Base-by-base conservation (phyloP, 2,888 invertebrate species). In the Dynastes grantii region DNA sequence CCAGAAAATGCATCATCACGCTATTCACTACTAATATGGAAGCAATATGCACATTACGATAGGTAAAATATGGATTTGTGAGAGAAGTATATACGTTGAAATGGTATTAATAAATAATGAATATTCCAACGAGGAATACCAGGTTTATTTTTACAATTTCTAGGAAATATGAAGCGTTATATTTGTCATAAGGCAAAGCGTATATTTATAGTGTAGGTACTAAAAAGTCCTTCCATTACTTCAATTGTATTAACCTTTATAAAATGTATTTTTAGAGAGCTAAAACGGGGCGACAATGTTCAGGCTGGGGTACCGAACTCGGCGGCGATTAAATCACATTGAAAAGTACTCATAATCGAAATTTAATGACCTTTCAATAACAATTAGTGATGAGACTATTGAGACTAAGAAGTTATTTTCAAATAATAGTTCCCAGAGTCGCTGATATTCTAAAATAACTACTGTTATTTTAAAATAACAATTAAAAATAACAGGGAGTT, bases 1-100 rank as follows among this genome's bases (percentile, higher is more conserved):
- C 2, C 3, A 58, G 29, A 32, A 63, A 63, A 11, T 63, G 63
- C 63, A 63, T 63, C 63, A 63, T 63, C 63, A 32, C 29, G 13
- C 29, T 32, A 63, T 63, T 13, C 22, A 27, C 9, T 29, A 32
- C 32, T n/a, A n/a, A 63, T 32, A 63, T 11, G n/a, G 32, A 29
- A 32, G 32, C 63, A 63, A 63, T 63, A 63, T 32, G 63, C 63
- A 2, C 32, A 63, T 32, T 63, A 63, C 11, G 13, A 32, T 9
- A 3, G 32, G 2, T 29, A 13, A 32, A 32, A 32, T 63, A 63
- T 9, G 55, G 55, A 58, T 16, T 55, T 5, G 55, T 4, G 11
- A 9, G 29, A 2, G 2, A 63, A 32, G 29, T 63, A 11, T 32
- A 27, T 32, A 63, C 11, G 32, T 13, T 5, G 63, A 9, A 58